Conservation (phyloP, 2,888 invertebrate species). For the Amphipyra berbera region DNA sequence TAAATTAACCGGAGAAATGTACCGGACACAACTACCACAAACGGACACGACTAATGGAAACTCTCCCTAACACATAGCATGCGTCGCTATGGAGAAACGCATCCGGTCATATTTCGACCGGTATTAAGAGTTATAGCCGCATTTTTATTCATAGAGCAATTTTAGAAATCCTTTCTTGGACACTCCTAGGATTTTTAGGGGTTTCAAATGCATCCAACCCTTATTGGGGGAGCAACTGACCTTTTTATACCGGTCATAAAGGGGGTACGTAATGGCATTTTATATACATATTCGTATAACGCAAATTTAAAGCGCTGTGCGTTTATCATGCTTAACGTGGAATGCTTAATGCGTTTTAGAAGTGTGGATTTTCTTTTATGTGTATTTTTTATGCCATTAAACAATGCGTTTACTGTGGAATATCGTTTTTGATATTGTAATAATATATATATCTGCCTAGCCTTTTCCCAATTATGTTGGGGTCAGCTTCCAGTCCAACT, state of each 20-base stretch:
- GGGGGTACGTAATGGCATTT: constrained; percentile 44
- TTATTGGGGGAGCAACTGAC: constrained; percentile 57
- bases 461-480: no score
- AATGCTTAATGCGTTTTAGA: constrained; percentile 28
- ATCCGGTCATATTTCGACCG: constrained; percentile 82
- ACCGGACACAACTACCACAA: constrained; percentile 8
- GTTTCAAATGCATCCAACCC: constrained; percentile 52
- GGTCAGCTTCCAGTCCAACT: no score
- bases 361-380: constrained; percentile 1
- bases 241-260: constrained; percentile 55
- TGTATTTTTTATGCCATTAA: no score
- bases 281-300: constrained; percentile 36
- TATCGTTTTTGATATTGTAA: neutral
- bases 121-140: constrained; percentile 85
- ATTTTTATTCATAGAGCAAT: constrained; percentile 88
- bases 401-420: no score
- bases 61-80: constrained; percentile 61
- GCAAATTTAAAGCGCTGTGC: constrained; percentile 40
- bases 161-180: constrained; percentile 79
- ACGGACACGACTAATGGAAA: constrained; percentile 45
- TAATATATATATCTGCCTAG: no score
- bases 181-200: constrained; percentile 62
- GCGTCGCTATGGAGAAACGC: constrained; percentile 75
- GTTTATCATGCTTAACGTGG: constrained; percentile 45
- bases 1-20: no score